phyloP scores from a whole-genome alignment of 2,797 vertebrate species.

The Anguilla obscura region DNA sequence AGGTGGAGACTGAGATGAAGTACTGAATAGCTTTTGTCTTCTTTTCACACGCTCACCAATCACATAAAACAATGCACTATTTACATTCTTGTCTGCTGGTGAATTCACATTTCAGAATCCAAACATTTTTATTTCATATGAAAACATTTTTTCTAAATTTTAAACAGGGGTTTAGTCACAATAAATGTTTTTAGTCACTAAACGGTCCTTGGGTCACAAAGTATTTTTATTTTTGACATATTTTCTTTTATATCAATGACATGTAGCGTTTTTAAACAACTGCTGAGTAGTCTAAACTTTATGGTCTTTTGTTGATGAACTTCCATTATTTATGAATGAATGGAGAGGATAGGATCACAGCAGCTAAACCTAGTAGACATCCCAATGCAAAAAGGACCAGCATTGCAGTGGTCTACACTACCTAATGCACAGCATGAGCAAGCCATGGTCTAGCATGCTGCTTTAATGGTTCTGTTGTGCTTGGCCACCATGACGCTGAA shows the following conservation, averaged over 20 bases:
- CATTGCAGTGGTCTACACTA: neutral
- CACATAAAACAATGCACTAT: neutral
- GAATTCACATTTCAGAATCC: neutral
- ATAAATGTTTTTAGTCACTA: neutral
- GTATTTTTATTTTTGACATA: neutral
- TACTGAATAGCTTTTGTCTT: neutral
- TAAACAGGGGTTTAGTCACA: neutral
- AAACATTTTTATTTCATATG: too few relatives aligned
- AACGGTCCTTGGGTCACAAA: neutral
- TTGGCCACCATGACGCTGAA: neutral
- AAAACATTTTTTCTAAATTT: neutral
- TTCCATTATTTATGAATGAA: neutral
- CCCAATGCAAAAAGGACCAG: neutral
- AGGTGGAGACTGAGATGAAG: neutral
- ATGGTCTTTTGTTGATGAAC: neutral
- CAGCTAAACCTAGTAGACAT: neutral
- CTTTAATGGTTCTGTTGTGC: neutral
- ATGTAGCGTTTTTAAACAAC: neutral
- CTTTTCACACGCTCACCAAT: neutral
- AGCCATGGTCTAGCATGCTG: neutral
- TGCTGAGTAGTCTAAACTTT: neutral
- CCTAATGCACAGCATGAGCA: neutral
- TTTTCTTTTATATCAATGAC: neutral
- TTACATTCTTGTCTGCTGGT: neutral
- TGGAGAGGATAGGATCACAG: neutral